Evolutionary conservation across 2,888 invertebrate species (phyloP), one percentile per base, ranked within the genome.

Genomic region (Spatulosminthurus flaviceps): DNA sequence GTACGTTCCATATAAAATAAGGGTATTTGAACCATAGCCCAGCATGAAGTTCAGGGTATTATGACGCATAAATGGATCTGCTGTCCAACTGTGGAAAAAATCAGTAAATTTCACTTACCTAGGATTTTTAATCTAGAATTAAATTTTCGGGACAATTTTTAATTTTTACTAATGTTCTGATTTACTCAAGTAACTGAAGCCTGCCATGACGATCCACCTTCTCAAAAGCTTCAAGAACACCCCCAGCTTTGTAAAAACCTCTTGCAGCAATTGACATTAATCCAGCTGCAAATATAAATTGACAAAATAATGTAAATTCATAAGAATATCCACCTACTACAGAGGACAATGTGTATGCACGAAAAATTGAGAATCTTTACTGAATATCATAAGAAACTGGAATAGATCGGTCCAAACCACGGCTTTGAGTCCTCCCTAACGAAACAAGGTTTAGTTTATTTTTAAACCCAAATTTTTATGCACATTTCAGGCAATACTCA

Each of bases 191-290:
- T 29, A 86, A 84, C 28, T 86, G 81, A 19, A 87, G 84, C 43
- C 87, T 83, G 28, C 85, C 86, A 64, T 84, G 85, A 61, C 85
- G 80, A 16, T 84, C 64, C 21, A 86, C 86, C 29, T 86, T 86
- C 29, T 83, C 75, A 85, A 87, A 87, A 11, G 87, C 86, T 73
- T 83, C 83, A 9, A 28, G 75, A 24, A 87, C 22, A 9, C 87
- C 87, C 13, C 88, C 88, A 21, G 87, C 86, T 71, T 85, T 85
- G 0, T 26, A 69, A 51, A 81, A 82, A 1, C 87, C 88, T 85
- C 86, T 86, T 2, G 86, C 85, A n/a, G 87, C 83, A 4, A 88
- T 86, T 4, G 87, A 86, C 5, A 78, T 22, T 24, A 64, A 24
- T 2, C 64, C 64, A 26, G n/a, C 64, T 64, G 64, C 4, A 64